A percentile compares a stretch with the other conserved stretches of the same genome.
phyloP scores from a whole-genome alignment of 1,140 invertebrate genomes.

The Heliconius congener region DNA sequence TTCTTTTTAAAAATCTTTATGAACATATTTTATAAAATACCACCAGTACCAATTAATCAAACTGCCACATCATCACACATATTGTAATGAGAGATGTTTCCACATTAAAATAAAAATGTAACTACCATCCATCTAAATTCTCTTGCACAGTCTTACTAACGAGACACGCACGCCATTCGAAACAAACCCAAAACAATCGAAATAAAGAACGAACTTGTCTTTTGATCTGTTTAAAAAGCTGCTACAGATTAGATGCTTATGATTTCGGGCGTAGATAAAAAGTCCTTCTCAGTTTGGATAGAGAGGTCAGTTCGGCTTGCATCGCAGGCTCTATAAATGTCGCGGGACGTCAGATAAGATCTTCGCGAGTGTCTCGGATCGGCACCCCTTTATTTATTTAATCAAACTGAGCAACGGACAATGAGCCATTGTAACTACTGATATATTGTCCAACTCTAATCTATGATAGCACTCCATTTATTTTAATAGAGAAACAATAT shows the following conservation, averaged over 20 bases:
- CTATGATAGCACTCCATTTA: slow-evolving; percentile 61
- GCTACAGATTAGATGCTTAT: slow-evolving; percentile 53
- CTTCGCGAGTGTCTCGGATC: slow-evolving; percentile 62
- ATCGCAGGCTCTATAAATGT: slow-evolving; percentile 55
- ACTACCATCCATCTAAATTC: slow-evolving; percentile 54
- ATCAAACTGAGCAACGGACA: slow-evolving; percentile 77
- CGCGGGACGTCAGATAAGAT: slow-evolving; percentile 67
- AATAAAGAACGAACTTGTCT: slow-evolving; percentile 51
- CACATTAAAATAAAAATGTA: slow-evolving; percentile 37
- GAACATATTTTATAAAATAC: too few relatives aligned
- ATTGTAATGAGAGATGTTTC: slow-evolving; percentile 48
- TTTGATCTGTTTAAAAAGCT: slow-evolving; percentile 44
- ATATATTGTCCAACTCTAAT: slow-evolving; percentile 68
- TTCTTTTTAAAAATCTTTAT: too few relatives aligned
- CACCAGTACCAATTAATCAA: slow-evolving; percentile 12
- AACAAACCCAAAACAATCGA: slow-evolving; percentile 52
- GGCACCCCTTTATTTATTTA: slow-evolving; percentile 79
- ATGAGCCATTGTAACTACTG: slow-evolving; percentile 75
- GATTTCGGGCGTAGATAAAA: slow-evolving; percentile 48
- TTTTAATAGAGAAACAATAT: slow-evolving; percentile 49
- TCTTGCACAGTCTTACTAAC: slow-evolving; percentile 46
- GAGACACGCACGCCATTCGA: slow-evolving; percentile 45
- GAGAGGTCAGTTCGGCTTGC: slow-evolving; percentile 57
- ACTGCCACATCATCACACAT: slow-evolving; percentile 39
- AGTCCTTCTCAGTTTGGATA: slow-evolving; percentile 49